Evolutionary conservation across 2,797 vertebrate genomes (phyloP), one percentile per base, ranked within the genome.

Genomic region (Urophycis tenuis): DNA sequence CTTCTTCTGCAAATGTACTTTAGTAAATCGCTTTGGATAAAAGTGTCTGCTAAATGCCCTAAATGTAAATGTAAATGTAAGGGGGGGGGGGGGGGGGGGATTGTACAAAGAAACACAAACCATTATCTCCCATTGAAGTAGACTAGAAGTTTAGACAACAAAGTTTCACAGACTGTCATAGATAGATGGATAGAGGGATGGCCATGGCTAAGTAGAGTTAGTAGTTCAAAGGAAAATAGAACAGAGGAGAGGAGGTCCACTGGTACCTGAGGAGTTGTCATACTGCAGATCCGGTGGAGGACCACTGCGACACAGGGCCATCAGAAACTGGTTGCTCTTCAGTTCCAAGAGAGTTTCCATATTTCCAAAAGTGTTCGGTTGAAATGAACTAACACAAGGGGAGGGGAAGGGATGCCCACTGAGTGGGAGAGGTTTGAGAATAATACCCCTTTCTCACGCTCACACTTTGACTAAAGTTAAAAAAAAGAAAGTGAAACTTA

Each of bases 211-310:
- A 49, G 19, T 53, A 12, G 45, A 53, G 5, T 17, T 19, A 53
- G 45, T 19, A 19, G 45, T 49, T 49, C 45, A 17, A 45, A 41
- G 60, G 25, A 22, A 14, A 5, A 72, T 19, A 22, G 45, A 17
- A 7, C 17, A 53, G 22, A n/a, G 53, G 22, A 49, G 53, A 60
- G 53, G 53, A 60, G 53, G 35, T 36, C n/a, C n/a, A n/a, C 39
- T 60, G 1, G 5, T 89, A 92, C 92, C 92, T 86, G 92, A 92
- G 0, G 96, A 94, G 74, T 97, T 93, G 34, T 99, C 96, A 0
- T 98, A 97, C 69, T 95, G 95, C 81, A 99, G 91, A 69, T 95
- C 94, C 74, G 93, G 90, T 0, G 90, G 87, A 73, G 92, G 87
- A 19, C 89, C 92, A 14, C 90, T 94, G 12, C 93, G 93, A 88